Percentiles rank a stretch among this genome's conserved stretches.
These are phyloP conservation scores for Ifrita kowaldi DNA, from an alignment of 2,113 vertebrate genomes.

Conservation along the genomic window DNA sequence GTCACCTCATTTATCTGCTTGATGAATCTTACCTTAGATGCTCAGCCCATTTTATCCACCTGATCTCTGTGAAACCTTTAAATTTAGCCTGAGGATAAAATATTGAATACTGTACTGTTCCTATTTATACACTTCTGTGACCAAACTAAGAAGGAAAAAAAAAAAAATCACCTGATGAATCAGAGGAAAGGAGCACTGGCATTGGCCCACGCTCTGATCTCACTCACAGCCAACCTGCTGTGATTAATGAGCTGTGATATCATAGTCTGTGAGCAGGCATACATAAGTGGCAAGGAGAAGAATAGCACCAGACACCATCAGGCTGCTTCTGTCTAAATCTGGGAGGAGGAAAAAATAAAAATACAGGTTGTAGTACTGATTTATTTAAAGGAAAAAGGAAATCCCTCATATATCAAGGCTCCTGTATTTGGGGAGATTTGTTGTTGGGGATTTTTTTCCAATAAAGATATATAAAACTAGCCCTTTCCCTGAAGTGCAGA, in stretches of 20 bases:
- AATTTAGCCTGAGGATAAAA: background rate
- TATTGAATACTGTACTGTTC: background rate
- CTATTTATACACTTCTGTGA: conserved; percentile 11
- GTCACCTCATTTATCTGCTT: background rate
- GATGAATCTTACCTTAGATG: background rate
- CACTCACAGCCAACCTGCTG: background rate
- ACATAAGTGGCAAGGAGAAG: background rate
- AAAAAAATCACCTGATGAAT: conserved; percentile 28
- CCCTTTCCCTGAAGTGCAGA: background rate
- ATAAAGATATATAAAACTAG: background rate
- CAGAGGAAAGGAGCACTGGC: conserved; percentile 10
- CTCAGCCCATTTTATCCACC: background rate
- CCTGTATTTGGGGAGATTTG: background rate
- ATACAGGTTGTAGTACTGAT: background rate
- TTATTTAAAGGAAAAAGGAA: background rate
- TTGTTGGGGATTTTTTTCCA: background rate
- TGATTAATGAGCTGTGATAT: conserved; percentile 54
- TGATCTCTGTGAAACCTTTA: background rate
- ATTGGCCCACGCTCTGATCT: conserved; percentile 23
- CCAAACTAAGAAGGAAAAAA: background rate
- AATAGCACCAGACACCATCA: background rate
- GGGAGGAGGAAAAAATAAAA: background rate
- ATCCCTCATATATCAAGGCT: background rate
- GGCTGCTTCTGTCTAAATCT: background rate
- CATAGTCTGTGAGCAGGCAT: conserved; percentile 30